Percentiles rank a stretch among this genome's conserved stretches.
Conservation (phyloP, 2,797 vertebrate genomes). For the Octomys mimax region DNA sequence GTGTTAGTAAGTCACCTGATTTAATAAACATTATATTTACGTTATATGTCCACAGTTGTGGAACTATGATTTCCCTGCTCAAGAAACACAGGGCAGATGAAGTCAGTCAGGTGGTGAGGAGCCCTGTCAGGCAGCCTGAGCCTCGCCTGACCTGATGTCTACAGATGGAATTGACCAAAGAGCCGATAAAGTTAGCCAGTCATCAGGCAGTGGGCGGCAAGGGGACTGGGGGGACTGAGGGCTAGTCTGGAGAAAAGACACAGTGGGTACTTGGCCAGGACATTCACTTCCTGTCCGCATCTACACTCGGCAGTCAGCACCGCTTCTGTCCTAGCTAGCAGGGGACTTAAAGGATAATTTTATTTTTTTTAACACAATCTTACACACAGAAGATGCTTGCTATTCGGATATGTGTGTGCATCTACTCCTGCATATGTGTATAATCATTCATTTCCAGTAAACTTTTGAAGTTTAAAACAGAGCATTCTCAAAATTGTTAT, state of each 20-base stretch:
- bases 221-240: neutral
- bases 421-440: neutral
- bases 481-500: conserved; percentile 24
- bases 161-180: neutral
- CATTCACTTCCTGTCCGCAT: neutral
- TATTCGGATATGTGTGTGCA: neutral
- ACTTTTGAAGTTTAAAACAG: conserved; percentile 66
- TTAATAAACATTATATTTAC: conserved; percentile 51
- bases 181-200: neutral
- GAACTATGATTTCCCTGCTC: neutral
- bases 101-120: neutral
- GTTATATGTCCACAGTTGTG: neutral
- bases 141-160: neutral
- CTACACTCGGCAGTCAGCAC: neutral
- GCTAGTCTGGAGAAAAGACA: neutral
- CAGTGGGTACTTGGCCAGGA: no score
- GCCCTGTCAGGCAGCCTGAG: neutral
- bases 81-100: conserved; percentile 52
- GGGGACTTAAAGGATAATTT: conserved; percentile 16
- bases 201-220: neutral
- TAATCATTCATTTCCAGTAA: conserved; percentile 58
- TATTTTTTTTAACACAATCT: neutral
- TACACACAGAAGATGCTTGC: neutral
- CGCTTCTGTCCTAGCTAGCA: neutral
- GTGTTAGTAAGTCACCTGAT: conserved; percentile 11